A percentile compares a stretch with the other conserved stretches of the same genome.
Conservation (phyloP, 2,888 invertebrate genomes). For the Sphaeridia pumilis region DNA sequence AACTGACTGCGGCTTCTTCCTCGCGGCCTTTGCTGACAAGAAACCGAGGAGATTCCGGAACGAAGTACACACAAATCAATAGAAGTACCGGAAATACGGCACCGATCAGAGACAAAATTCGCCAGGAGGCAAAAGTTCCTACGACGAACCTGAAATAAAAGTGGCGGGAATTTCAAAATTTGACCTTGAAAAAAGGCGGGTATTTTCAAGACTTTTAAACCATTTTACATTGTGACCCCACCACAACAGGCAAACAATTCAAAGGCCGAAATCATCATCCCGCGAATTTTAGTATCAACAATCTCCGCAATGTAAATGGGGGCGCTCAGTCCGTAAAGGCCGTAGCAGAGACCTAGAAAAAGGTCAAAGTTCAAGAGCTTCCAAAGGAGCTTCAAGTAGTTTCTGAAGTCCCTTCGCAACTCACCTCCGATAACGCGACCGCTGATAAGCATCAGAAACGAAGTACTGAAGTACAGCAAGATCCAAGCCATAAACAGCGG, state of each 20-base stretch:
- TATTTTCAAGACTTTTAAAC: no score
- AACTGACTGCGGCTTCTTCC: constrained; percentile 54
- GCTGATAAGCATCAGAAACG: not conserved
- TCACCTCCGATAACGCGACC: no score
- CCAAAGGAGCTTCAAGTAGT: no score
- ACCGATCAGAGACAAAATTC: constrained; percentile 54
- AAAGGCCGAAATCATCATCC: not conserved
- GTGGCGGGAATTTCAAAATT: no score
- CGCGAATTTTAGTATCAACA: constrained; percentile 1
- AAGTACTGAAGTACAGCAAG: constrained; percentile 1
- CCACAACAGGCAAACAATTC: not conserved
- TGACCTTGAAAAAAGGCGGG: no score
- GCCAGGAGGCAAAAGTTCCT: constrained; percentile 54
- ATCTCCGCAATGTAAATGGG: constrained; percentile 8
- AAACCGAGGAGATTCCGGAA: constrained; percentile 64
- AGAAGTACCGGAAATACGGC: constrained; percentile 57
- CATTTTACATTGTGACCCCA: no score
- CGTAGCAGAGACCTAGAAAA: no score
- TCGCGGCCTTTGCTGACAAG: constrained; percentile 49
- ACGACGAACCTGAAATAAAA: no score
- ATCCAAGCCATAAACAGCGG: not conserved
- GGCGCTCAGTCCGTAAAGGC: no score
- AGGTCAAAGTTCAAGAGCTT: no score
- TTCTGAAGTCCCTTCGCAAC: no score
- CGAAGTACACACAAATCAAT: constrained; percentile 59